Conservation (phyloP, 2,113 vertebrate genomes). For the Corythornis vintsioides region DNA sequence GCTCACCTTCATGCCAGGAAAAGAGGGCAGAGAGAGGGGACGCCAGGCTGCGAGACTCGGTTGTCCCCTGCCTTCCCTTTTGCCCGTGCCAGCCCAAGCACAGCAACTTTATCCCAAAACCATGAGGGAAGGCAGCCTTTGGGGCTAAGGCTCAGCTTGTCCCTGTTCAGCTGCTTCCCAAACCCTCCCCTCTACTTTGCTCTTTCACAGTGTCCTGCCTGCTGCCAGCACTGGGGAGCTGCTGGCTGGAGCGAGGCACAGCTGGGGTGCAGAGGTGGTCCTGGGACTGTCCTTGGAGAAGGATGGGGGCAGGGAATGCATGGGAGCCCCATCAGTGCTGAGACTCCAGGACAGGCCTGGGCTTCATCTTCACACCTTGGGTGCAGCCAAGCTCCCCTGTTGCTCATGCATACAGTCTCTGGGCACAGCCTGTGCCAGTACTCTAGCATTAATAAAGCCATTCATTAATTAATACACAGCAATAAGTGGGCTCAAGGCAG, state of each 20-base stretch:
- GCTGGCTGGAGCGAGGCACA: background rate
- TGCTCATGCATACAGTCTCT: background rate
- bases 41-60: fast-evolving
- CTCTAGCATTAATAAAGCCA: background rate
- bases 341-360: fast-evolving
- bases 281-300: background rate
- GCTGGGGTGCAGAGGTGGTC: background rate
- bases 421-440: background rate
- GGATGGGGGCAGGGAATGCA: background rate
- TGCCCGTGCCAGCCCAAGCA: background rate
- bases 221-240: background rate
- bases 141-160: background rate
- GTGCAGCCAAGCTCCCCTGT: background rate
- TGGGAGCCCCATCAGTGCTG: background rate
- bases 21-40: background rate
- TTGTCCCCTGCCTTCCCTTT: background rate
- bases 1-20: background rate
- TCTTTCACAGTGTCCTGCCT: background rate
- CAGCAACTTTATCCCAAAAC: background rate
- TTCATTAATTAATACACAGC: constrained; percentile 14
- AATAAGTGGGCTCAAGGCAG: constrained; percentile 7
- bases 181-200: background rate
- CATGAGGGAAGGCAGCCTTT: background rate
- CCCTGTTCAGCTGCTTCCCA: background rate
- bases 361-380: background rate